Percentiles rank a stretch among this genome's conserved stretches.
phyloP scores from a whole-genome alignment of 1,140 invertebrate species.

The Temnothorax curvispinosus region DNA sequence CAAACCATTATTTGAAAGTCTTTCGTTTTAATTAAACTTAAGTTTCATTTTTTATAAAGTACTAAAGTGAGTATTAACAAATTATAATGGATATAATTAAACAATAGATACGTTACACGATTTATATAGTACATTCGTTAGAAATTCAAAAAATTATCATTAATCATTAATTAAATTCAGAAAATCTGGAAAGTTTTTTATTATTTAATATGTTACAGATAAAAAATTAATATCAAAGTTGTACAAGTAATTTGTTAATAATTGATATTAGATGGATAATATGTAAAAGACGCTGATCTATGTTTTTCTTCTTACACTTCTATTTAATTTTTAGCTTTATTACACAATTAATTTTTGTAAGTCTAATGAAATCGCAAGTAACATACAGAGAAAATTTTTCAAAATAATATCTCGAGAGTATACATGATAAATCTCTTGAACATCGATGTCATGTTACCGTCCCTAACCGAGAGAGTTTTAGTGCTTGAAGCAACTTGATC shows the following conservation, averaged over 20 bases:
- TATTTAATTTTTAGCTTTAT: neutral
- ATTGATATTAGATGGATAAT: neutral
- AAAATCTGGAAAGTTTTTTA: neutral
- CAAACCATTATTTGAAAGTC: neutral
- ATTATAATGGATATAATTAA: neutral
- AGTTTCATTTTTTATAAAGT: too few species aligned
- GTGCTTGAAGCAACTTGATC: neutral
- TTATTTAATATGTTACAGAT: neutral
- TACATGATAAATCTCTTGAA: neutral
- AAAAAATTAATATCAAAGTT: neutral
- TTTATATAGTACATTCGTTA: neutral
- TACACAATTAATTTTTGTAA: neutral
- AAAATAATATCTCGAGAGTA: neutral
- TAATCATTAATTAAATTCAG: neutral
- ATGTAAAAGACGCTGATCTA: neutral
- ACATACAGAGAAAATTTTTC: neutral
- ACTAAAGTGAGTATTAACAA: neutral
- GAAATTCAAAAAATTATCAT: neutral
- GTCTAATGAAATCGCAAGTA: neutral
- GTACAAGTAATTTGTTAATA: neutral
- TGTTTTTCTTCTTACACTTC: neutral
- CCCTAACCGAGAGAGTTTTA: neutral
- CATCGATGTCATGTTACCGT: slow-evolving; percentile 17
- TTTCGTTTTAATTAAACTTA: neutral
- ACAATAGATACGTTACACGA: neutral